Evolutionary conservation across 2,888 invertebrate species (phyloP).

Genomic region (Melinaea marsaeus): DNA sequence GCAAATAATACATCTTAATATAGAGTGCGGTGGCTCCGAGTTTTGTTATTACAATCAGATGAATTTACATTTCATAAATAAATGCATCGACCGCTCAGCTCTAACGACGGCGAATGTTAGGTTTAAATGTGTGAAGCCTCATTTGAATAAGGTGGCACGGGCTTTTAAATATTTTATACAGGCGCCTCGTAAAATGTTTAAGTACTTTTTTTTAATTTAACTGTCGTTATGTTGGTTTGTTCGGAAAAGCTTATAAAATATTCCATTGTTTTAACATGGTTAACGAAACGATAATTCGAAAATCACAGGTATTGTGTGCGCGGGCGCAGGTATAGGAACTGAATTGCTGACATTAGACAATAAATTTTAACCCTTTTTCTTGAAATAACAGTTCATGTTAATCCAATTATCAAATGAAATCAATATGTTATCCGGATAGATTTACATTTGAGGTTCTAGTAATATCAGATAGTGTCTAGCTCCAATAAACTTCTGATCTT

Average conservation of each 20-base stretch:
- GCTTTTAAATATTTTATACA: slow-evolving; percentile 34
- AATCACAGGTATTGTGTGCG: no score
- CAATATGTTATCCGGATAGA: no score
- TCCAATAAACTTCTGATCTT: background rate
- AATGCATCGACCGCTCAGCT: slow-evolving; percentile 62
- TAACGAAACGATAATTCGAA: no score
- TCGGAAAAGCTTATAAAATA: no score
- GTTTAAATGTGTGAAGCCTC: slow-evolving; percentile 56
- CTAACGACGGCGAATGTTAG: slow-evolving; percentile 68
- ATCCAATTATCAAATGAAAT: no score
- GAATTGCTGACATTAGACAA: no score
- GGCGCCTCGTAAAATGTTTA: slow-evolving; percentile 9
- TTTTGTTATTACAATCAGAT: slow-evolving; percentile 79
- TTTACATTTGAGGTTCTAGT: no score
- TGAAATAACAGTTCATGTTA: no score
- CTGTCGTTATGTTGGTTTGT: background rate
- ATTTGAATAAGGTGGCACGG: slow-evolving; percentile 63
- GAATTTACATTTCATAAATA: slow-evolving; percentile 79
- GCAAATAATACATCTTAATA: slow-evolving; percentile 79
- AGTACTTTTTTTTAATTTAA: background rate
- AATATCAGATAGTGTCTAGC: no score
- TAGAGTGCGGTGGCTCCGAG: slow-evolving; percentile 68
- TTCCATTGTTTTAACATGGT: no score
- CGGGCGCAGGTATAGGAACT: no score
- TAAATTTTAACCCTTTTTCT: no score